Base-by-base conservation (phyloP, 2,888 invertebrate genomes). In the Sialis fuliginosa region DNA sequence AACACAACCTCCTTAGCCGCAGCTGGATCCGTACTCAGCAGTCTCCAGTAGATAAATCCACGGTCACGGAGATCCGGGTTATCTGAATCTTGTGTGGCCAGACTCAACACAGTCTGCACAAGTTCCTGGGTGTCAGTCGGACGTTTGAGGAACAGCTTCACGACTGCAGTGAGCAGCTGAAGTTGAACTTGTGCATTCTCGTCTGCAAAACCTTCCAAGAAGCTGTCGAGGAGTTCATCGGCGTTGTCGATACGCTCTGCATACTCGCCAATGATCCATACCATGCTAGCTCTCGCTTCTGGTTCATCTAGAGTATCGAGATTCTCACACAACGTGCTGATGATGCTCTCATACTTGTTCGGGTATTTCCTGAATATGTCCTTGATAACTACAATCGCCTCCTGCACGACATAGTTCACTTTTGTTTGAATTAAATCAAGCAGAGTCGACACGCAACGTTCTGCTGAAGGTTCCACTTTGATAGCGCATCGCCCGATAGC, bases 171-270 rank as follows among this genome's bases (percentile, higher is more conserved):
- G 48, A 99, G 69, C 49, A 98, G 69, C 62, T 98, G 98, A 45
- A 99, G 70, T 66, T 98, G 98, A 1, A 90, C 89, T 72, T 95
- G 93, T 22, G 92, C 88, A 60, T 95, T 95, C 62, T 96, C 95
- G 67, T 95, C 95, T 55, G 84, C 91, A 71, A 96, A 96, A 8
- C 93, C 97, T 69, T 99, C 98, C 6, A 99, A 71, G 72, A 98
- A 98, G 51, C 93, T 93, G 62, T 98, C 97, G 13, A 98, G 70
- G 32, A 99, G 72, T 60, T 98, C 98, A 60, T 98, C 98, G 1
- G 98, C 98, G 63, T 98, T 98, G 66, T 98, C 98, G 55, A 98
- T 99, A 53, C 98, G 81, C 63, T 98, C 98, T 0, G 98, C 98
- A 66, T 99, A 99, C 67, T 98, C 97, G 13, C 96, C 97, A 52